Conservation (phyloP, 2,888 invertebrate species). For the Drosophila rellima region DNA sequence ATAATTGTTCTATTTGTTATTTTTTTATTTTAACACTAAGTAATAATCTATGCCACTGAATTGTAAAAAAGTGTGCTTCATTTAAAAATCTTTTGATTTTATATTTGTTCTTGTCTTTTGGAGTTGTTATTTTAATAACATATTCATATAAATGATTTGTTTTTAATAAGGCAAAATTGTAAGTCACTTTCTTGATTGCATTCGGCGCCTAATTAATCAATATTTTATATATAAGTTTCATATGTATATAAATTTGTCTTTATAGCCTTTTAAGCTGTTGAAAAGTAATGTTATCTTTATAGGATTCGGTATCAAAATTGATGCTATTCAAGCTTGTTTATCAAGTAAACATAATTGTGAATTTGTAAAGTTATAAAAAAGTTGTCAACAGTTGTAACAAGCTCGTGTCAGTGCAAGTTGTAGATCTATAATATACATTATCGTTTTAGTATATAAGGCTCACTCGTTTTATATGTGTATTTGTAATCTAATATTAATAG, state of each 20-base stretch:
- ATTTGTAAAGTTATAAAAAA: constrained; percentile 61
- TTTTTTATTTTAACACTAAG: constrained; percentile 22
- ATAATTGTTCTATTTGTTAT: constrained; percentile 8
- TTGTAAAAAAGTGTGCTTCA: constrained; percentile 45
- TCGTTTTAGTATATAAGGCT: constrained; percentile 52
- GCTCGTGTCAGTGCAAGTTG: constrained; percentile 36
- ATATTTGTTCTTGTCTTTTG: constrained; percentile 16
- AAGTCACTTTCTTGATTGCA: constrained; percentile 75
- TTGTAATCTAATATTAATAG: constrained; percentile 36
- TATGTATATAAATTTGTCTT: constrained; percentile 34
- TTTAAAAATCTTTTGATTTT: constrained; percentile 21
- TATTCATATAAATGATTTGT: constrained; percentile 47
- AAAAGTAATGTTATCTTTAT: constrained; percentile 49
- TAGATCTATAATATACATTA: constrained; percentile 11
- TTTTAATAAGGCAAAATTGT: constrained; percentile 63
- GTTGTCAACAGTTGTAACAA: constrained; percentile 42
- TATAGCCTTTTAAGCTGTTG: constrained; percentile 49
- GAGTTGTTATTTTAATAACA: constrained; percentile 17
- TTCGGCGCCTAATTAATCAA: constrained; percentile 55
- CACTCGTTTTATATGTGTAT: constrained; percentile 51
- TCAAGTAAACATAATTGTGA: constrained; percentile 21
- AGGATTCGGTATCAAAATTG: constrained; percentile 42
- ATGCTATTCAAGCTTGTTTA: constrained; percentile 41
- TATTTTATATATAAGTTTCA: constrained; percentile 29
- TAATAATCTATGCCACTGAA: constrained; percentile 48